A percentile compares a stretch with the other conserved stretches of the same genome.
Evolutionary conservation across 1,140 invertebrate genomes (phyloP).

Genomic region (Drosophila pseudoananassae): DNA sequence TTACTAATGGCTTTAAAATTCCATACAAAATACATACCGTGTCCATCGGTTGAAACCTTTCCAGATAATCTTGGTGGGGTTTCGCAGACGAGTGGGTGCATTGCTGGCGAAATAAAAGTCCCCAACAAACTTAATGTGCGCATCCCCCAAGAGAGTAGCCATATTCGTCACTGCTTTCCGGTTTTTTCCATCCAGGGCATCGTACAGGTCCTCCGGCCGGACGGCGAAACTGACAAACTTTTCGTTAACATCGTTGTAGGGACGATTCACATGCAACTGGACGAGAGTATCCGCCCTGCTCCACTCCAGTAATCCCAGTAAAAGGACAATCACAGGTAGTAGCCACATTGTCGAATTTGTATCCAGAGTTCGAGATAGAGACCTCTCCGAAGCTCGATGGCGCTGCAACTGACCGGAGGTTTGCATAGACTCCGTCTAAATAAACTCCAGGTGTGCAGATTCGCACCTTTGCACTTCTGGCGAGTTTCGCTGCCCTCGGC

Average conservation of each 20-base stretch:
- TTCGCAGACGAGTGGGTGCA: conserved; percentile 58
- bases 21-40: conserved; percentile 43
- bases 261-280: conserved; percentile 79
- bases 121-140: conserved; percentile 72
- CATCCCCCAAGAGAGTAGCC: conserved; percentile 67
- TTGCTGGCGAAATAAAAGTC: conserved; percentile 73
- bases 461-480: conserved; percentile 22
- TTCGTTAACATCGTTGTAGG: conserved; percentile 78
- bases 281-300: conserved; percentile 64
- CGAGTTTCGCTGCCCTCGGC: conserved; percentile 61
- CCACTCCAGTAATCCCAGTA: conserved; percentile 32
- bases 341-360: conserved; percentile 33
- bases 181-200: conserved; percentile 68
- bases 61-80: conserved; percentile 81
- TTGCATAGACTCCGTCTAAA: conserved; percentile 38
- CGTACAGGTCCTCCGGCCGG: conserved; percentile 72
- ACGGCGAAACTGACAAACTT: conserved; percentile 80
- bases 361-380: conserved; percentile 11
- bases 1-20: not conserved
- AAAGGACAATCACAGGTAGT: conserved; percentile 16
- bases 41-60: conserved; percentile 83
- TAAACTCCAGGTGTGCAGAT: conserved; percentile 48
- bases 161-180: conserved; percentile 67
- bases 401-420: conserved; percentile 54
- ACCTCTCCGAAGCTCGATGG: conserved; percentile 45